These are phyloP conservation scores for Nestor notabilis DNA, from an alignment of 2,113 vertebrate genomes.

Conservation along the genomic window DNA sequence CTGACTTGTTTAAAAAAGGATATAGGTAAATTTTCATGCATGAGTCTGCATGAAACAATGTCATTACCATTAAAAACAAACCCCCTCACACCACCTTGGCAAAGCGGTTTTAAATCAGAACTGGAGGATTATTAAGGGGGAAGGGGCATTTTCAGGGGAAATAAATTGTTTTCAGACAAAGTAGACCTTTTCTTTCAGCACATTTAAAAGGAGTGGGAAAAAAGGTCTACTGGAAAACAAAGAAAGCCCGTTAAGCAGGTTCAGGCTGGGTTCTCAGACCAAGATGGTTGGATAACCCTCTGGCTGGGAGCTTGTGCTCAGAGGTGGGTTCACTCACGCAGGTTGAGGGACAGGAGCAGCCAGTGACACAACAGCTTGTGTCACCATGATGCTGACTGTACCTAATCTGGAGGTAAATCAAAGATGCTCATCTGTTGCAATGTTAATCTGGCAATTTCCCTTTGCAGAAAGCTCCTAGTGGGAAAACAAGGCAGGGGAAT, in stretches of 20 bases:
- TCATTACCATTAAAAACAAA: neutral
- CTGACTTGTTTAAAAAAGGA: neutral
- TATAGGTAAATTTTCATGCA: neutral
- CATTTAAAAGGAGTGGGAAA: accelerated
- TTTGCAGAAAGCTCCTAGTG: neutral
- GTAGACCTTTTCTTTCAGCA: neutral
- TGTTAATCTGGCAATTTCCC: neutral
- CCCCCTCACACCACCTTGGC: neutral
- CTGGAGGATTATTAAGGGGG: neutral
- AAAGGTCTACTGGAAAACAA: neutral
- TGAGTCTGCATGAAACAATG: neutral
- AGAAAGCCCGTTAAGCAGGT: neutral
- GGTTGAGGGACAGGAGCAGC: neutral
- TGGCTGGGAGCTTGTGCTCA: neutral
- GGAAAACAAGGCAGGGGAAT: neutral
- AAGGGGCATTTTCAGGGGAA: neutral
- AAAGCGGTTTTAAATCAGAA: neutral
- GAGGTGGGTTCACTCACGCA: neutral
- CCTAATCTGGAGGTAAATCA: neutral
- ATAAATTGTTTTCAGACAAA: neutral
- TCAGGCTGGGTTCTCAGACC: neutral
- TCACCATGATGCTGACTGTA: accelerated
- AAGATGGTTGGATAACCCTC: neutral
- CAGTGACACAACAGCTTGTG: neutral
- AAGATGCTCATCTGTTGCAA: neutral